Evolutionary conservation across 2,113 vertebrate genomes (phyloP).

Genomic region (Eulacestoma nigropectus): DNA sequence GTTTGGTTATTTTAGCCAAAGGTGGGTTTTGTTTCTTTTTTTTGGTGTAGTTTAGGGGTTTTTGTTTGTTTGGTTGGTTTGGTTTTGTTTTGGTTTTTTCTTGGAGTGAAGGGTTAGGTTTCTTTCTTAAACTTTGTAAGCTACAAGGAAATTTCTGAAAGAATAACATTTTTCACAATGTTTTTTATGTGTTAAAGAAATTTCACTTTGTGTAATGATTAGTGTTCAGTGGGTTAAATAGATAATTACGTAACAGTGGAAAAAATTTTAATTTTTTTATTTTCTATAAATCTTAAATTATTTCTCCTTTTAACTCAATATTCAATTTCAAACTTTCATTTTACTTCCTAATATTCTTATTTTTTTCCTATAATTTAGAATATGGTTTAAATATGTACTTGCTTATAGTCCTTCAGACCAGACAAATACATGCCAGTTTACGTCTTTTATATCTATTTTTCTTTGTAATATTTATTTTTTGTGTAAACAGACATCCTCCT

Average conservation of each 20-base stretch:
- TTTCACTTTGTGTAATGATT: not conserved
- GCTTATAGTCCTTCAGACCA: not conserved
- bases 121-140: not conserved
- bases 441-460: not conserved
- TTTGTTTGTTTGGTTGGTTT: not conserved
- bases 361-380: not conserved
- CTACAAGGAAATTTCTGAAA: not conserved
- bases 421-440: not conserved
- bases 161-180: not conserved
- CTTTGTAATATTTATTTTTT: not conserved
- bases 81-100: not conserved
- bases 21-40: fast-evolving
- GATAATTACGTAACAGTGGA: not conserved
- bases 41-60: not conserved
- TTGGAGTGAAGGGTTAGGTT: fast-evolving
- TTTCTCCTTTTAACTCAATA: not conserved
- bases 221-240: not conserved
- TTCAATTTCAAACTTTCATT: not conserved
- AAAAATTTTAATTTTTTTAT: not conserved
- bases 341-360: not conserved
- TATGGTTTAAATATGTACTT: not conserved
- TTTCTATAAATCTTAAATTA: not conserved
- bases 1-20: not conserved
- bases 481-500: not conserved
- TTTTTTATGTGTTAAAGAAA: not conserved